These are phyloP conservation scores for Lagopus leucura DNA, from an alignment of 2,113 vertebrate genomes.

Conservation along the genomic window DNA sequence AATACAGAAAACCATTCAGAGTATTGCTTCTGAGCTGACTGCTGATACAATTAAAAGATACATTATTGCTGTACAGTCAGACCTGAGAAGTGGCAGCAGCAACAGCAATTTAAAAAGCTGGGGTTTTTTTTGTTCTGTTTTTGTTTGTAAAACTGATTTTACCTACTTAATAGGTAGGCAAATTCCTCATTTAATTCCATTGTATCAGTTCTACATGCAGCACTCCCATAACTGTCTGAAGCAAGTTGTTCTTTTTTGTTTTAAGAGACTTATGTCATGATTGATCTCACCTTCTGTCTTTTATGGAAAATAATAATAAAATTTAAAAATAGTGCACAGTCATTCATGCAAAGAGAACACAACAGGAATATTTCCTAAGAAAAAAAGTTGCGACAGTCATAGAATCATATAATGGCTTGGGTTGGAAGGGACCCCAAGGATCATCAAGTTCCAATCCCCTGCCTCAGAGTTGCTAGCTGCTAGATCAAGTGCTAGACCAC, in stretches of 20 bases:
- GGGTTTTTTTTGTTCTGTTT: neutral
- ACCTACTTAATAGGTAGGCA: neutral
- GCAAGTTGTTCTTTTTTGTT: neutral
- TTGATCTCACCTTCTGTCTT: neutral
- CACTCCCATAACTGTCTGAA: neutral
- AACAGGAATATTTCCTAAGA: neutral
- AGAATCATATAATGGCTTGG: no score
- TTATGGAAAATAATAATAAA: neutral
- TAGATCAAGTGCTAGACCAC: no score
- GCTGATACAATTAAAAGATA: neutral
- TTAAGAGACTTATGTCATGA: neutral
- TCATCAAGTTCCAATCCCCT: no score
- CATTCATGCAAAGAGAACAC: neutral
- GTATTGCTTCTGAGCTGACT: neutral
- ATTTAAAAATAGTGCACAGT: neutral
- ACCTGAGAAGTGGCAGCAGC: neutral
- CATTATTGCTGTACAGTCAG: neutral
- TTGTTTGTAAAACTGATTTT: neutral
- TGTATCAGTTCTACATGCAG: neutral
- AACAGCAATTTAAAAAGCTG: neutral
- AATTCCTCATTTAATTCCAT: neutral
- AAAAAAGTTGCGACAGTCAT: neutral
- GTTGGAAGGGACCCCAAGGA: no score
- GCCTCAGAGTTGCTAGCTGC: no score
- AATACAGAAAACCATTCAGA: neutral